Percentiles rank a stretch among this genome's conserved stretches.
Conservation (phyloP, 2,797 vertebrate genomes). For the Salarias fasciatus region DNA sequence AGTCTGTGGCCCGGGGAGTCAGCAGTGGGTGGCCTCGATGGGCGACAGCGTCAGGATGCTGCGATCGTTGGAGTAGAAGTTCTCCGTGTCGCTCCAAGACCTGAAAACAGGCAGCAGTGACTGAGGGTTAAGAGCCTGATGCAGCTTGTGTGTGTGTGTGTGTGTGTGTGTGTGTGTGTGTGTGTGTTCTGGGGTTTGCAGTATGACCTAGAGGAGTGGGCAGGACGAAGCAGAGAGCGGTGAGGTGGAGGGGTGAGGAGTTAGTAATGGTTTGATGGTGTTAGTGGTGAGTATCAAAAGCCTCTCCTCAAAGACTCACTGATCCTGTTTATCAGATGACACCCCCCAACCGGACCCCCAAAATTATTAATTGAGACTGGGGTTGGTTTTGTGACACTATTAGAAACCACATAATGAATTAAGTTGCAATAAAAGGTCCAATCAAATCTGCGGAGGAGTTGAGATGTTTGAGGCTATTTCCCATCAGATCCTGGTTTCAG, state of each 20-base stretch:
- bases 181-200: conserved; percentile 13
- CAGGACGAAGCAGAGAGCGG: conserved; percentile 28
- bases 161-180: conserved; percentile 20
- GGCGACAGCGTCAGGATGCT: conserved; percentile 96
- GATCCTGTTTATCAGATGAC: too few species aligned
- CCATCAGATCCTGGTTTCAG: too few species aligned
- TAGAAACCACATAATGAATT: too few species aligned
- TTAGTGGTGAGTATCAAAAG: conserved; percentile 47
- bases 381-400: too few species aligned
- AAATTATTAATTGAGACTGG: too few species aligned
- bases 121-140: conserved; percentile 60
- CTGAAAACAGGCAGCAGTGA: conserved; percentile 90
- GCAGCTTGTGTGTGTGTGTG: conserved; percentile 6
- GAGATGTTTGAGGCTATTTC: too few species aligned
- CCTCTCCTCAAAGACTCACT: conserved; percentile 37
- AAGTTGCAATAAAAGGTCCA: too few species aligned
- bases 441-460: too few species aligned
- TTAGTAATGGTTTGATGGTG: conserved; percentile 57
- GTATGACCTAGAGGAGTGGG: not conserved
- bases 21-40: conserved; percentile 86
- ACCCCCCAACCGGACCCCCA: too few species aligned
- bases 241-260: conserved; percentile 45
- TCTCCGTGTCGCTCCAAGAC: conserved; percentile 93
- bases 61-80: conserved; percentile 93
- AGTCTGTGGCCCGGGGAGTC: conserved; percentile 57